These are phyloP conservation scores for Zaprionus lachaisei DNA, from an alignment of 1,140 invertebrate species.

Conservation along the genomic window DNA sequence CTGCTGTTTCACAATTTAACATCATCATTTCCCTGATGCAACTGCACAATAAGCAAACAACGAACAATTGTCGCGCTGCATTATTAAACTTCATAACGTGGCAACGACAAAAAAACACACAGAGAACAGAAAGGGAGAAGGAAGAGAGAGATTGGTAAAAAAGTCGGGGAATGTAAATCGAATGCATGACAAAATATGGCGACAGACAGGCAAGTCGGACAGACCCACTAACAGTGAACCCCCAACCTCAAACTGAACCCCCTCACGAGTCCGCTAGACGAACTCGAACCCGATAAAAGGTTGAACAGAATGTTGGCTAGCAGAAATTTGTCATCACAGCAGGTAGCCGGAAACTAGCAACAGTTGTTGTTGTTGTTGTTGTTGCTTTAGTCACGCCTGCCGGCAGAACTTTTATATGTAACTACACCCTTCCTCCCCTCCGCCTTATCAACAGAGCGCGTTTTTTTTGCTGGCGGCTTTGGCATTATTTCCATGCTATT, in stretches of 20 bases:
- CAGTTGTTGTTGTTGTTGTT: slow-evolving; percentile 64
- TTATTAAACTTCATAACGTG: slow-evolving; percentile 46
- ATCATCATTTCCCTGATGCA: slow-evolving; percentile 34
- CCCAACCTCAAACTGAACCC: slow-evolving; percentile 8
- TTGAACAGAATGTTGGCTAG: slow-evolving; percentile 43
- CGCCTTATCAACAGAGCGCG: slow-evolving; percentile 30
- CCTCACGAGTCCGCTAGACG: neutral
- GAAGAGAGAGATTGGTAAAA: slow-evolving; percentile 21
- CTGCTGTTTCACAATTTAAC: slow-evolving; percentile 2
- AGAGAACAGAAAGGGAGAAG: neutral
- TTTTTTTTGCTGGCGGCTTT: slow-evolving; percentile 39
- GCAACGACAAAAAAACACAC: slow-evolving; percentile 14
- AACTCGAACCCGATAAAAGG: slow-evolving; percentile 31
- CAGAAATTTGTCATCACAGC: slow-evolving; percentile 73
- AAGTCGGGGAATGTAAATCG: slow-evolving; percentile 48
- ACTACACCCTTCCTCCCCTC: neutral
- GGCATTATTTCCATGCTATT: slow-evolving; percentile 18
- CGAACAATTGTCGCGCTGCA: slow-evolving; percentile 46
- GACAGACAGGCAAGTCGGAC: slow-evolving; percentile 23
- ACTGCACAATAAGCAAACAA: slow-evolving; percentile 34
- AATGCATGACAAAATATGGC: slow-evolving; percentile 54
- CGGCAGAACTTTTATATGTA: slow-evolving; percentile 65
- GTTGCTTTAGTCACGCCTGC: slow-evolving; percentile 53
- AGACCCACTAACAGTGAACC: slow-evolving; percentile 6
- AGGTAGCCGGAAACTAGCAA: slow-evolving; percentile 80